These are phyloP conservation scores for Eleginops maclovinus DNA, from an alignment of 2,113 vertebrate species.

Conservation along the genomic window DNA sequence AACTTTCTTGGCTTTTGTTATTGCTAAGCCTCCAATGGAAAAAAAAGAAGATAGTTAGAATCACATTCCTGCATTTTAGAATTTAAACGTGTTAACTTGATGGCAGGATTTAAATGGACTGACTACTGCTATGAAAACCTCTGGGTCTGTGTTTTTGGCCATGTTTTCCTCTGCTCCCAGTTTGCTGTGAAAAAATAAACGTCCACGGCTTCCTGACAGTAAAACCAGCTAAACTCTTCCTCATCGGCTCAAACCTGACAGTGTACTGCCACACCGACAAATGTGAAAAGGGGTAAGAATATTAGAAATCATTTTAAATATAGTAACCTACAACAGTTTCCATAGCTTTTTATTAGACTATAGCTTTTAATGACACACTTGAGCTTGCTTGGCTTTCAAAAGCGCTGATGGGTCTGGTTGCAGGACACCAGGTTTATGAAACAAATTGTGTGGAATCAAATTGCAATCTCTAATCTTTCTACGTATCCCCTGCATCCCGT, in stretches of 20 bases:
- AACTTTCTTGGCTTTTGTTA: background rate
- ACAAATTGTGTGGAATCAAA: too few species aligned
- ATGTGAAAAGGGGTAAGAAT: conserved; percentile 28
- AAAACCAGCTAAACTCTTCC: conserved; percentile 64
- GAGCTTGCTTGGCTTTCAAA: too few species aligned
- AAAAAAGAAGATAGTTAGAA: background rate
- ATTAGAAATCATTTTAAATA: background rate
- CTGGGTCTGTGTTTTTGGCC: conserved; percentile 5
- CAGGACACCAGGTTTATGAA: too few species aligned
- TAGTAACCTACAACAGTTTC: background rate
- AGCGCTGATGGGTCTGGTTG: too few species aligned
- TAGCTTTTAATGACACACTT: too few species aligned
- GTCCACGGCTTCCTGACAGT: conserved; percentile 66
- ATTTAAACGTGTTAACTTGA: background rate
- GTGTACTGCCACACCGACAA: conserved; percentile 69
- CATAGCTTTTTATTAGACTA: too few species aligned
- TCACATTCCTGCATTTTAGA: background rate
- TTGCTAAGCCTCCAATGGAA: background rate
- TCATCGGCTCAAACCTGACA: conserved; percentile 78
- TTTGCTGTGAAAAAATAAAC: background rate
- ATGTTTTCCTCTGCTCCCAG: conserved; percentile 34
- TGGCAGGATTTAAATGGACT: background rate
- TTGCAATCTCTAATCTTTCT: too few species aligned
- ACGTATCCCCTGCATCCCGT: too few species aligned
- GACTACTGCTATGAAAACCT: background rate